A percentile compares a stretch with the other conserved stretches of the same genome.
These are phyloP conservation scores for Antedon mediterranea DNA, from an alignment of 53 echinoderm and acorn worm species.

Conservation along the genomic window DNA sequence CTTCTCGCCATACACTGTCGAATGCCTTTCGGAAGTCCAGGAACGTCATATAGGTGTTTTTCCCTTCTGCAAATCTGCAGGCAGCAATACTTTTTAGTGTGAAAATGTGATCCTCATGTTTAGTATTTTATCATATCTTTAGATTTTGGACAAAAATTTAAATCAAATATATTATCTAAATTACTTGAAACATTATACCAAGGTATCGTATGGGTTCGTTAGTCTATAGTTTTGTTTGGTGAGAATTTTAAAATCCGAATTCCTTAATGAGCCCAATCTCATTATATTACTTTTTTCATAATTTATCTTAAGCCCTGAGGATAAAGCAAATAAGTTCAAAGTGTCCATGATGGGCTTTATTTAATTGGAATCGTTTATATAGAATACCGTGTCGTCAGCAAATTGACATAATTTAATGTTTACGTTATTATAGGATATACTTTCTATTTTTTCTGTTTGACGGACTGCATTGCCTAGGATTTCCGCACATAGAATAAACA, in stretches of 20 bases:
- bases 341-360: not conserved
- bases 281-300: not conserved
- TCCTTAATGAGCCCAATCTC: not conserved
- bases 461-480: not conserved
- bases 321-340: not conserved
- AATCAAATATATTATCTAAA: not conserved
- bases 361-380: not conserved
- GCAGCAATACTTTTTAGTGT: too few relatives aligned
- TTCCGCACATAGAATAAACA: not conserved
- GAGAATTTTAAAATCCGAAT: not conserved
- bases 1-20: too few relatives aligned
- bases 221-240: not conserved
- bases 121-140: not conserved
- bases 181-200: not conserved
- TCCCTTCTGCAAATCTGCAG: too few relatives aligned
- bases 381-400: not conserved
- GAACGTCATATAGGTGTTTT: too few relatives aligned
- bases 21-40: too few relatives aligned
- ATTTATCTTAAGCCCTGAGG: not conserved
- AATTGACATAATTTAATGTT: too few relatives aligned
- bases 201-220: not conserved
- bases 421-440: not conserved
- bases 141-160: not conserved
- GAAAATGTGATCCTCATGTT: too few relatives aligned
- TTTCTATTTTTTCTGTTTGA: not conserved